Evolutionary conservation across 1,140 invertebrate genomes (phyloP).

Genomic region (Holotrichia oblita): DNA sequence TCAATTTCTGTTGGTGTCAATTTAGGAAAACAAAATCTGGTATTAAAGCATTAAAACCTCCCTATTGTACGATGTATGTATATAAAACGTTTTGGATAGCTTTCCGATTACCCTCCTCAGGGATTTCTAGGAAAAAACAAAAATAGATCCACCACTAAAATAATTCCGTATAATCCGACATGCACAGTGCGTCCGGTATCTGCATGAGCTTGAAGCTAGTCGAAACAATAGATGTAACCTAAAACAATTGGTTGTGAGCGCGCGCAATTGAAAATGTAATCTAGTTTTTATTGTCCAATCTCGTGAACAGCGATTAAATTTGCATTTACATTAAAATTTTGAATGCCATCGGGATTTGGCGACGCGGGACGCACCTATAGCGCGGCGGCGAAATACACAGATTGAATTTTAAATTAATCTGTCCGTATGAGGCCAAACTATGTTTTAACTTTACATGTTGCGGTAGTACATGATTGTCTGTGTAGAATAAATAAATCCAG

Average conservation of each 20-base stretch:
- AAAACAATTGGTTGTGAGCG: conserved; percentile 9
- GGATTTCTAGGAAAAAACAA: no score
- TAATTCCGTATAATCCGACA: no score
- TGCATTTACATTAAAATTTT: conserved; percentile 32
- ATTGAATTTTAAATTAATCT: conserved; percentile 33
- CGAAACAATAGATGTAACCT: neutral
- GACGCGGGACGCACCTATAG: neutral
- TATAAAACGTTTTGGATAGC: no score
- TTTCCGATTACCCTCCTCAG: no score
- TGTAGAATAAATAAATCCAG: neutral
- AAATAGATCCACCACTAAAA: no score
- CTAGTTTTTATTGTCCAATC: conserved; percentile 18
- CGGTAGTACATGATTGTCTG: neutral
- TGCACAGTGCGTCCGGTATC: neutral
- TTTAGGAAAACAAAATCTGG: no score
- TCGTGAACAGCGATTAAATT: conserved; percentile 27
- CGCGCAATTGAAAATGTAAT: conserved; percentile 11
- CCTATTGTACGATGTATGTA: no score
- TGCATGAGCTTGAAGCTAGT: neutral
- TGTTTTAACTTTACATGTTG: neutral
- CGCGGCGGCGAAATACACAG: neutral
- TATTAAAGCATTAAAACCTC: no score
- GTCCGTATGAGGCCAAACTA: neutral
- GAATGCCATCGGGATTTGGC: neutral
- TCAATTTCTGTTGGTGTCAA: no score